Conservation (phyloP, 1,140 invertebrate genomes). For the Antheraea mylitta region DNA sequence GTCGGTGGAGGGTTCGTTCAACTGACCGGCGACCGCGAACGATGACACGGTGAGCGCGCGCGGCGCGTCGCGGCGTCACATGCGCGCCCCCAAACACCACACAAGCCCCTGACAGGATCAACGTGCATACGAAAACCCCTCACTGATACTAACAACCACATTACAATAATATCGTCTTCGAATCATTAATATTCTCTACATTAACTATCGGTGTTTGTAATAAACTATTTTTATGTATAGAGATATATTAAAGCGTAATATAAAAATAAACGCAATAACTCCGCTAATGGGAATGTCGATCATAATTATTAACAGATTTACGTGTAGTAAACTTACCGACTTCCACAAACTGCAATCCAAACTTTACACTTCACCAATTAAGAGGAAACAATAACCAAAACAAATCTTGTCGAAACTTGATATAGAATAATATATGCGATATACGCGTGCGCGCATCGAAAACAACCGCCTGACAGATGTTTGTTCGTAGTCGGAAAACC, state of each 20-base stretch:
- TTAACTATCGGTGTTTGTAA: not conserved
- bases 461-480: constrained; percentile 65
- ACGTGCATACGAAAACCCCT: constrained; percentile 15
- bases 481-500: constrained; percentile 68
- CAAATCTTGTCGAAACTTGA: constrained; percentile 69
- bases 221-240: not conserved
- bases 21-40: constrained; percentile 76
- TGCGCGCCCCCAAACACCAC: constrained; percentile 29
- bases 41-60: constrained; percentile 73
- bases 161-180: not conserved
- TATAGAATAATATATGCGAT: constrained; percentile 41
- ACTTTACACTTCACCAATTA: constrained; percentile 51
- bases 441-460: constrained; percentile 66
- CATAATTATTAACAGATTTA: not conserved
- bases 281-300: not conserved
- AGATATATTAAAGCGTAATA: not conserved
- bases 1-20: constrained; percentile 71
- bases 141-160: constrained; percentile 9
- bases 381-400: constrained; percentile 43
- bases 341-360: constrained; percentile 64
- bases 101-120: constrained; percentile 6
- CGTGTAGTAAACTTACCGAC: constrained; percentile 38
- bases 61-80: constrained; percentile 62
- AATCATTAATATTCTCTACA: constrained; percentile 11
- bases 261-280: not conserved